Conservation (phyloP, 2,113 vertebrate species). For the Colossoma macropomum region DNA sequence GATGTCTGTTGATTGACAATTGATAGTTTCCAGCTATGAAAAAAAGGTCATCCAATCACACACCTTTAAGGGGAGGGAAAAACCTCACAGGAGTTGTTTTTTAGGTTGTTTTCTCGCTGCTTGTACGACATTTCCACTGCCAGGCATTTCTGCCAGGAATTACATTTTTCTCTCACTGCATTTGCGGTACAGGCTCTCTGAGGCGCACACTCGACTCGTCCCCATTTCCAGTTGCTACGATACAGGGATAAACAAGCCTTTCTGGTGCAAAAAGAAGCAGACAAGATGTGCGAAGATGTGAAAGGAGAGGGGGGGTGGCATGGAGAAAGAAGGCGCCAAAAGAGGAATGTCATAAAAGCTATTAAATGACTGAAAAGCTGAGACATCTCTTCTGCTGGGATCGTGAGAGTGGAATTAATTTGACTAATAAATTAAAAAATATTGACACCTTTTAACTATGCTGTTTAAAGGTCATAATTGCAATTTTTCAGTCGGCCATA, state of each 20-base stretch:
- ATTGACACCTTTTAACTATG: neutral
- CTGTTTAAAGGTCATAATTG: constrained; percentile 34
- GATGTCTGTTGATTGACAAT: neutral
- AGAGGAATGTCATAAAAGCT: neutral
- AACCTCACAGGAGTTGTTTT: neutral
- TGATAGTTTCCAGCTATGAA: neutral
- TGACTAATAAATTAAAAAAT: constrained; percentile 9
- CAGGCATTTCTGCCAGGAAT: neutral
- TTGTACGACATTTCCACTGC: neutral
- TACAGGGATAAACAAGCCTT: constrained; percentile 13
- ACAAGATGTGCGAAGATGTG: neutral
- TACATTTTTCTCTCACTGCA: neutral
- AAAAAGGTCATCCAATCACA: neutral
- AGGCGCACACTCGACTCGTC: neutral
- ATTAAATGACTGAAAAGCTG: neutral
- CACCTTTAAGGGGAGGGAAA: neutral
- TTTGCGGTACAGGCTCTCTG: neutral
- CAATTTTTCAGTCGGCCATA: neutral
- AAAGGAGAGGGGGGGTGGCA: neutral
- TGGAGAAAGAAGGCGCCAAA: neutral
- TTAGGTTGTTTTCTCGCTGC: neutral
- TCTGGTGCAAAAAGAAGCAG: neutral
- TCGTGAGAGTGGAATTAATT: neutral
- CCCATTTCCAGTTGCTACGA: constrained; percentile 4
- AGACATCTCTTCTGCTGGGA: neutral